phyloP scores from a whole-genome alignment of 2,113 vertebrate species.

The Pluvialis apricaria region DNA sequence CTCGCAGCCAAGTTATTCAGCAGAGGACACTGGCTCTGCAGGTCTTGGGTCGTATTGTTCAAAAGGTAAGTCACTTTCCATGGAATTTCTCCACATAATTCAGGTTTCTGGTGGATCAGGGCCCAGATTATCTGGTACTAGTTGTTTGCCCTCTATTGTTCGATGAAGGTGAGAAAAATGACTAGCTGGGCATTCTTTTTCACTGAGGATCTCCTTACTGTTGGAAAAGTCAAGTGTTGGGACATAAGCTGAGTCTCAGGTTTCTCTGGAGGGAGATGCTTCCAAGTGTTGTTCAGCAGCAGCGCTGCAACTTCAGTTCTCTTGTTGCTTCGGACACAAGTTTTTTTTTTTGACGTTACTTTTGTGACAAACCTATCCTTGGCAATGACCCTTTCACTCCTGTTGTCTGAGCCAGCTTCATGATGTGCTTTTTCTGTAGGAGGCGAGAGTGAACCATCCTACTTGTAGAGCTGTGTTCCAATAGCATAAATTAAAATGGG shows the following conservation, averaged over 20 bases:
- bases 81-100: background rate
- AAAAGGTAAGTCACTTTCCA: slow-evolving; percentile 78
- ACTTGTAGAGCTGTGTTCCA: background rate
- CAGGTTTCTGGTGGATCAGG: background rate
- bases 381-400: background rate
- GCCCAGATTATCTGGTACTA: background rate
- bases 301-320: background rate
- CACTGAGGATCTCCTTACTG: background rate
- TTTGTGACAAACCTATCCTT: background rate
- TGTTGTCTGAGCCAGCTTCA: background rate
- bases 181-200: background rate
- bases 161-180: background rate
- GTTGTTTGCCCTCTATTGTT: background rate
- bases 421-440: background rate
- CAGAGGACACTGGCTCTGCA: slow-evolving; percentile 89
- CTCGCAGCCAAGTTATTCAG: slow-evolving; percentile 90
- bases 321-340: background rate
- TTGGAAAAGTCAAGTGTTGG: background rate
- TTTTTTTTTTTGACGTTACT: background rate
- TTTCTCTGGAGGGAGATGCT: background rate
- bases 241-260: background rate
- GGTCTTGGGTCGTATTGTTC: slow-evolving; percentile 84
- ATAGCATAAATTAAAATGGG: background rate
- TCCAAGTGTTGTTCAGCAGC: background rate
- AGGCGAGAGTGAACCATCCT: slow-evolving; percentile 3